Evolutionary conservation across 1,140 invertebrate species (phyloP), one percentile per base, ranked within the genome.

Genomic region (Triops longicaudatus): DNA sequence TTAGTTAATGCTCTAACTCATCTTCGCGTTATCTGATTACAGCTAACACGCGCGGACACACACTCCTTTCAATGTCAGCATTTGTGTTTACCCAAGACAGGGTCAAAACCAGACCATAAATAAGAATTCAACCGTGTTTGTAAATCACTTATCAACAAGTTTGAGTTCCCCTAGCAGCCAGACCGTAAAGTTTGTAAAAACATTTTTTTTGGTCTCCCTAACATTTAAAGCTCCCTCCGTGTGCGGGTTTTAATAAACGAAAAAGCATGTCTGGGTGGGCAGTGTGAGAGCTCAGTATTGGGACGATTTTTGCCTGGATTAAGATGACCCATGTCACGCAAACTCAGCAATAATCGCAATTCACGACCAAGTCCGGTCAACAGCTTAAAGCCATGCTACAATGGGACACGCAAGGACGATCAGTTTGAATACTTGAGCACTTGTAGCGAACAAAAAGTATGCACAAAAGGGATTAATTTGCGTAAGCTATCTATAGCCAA

Each of bases 71-170:
- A 63, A 63, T 22, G 50, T 22, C 50, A n/a, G 22, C 22, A 5
- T 17, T n/a, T 63, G 50, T 63, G 50, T 63, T 63, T 63, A 63
- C 50, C 17, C 17, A 63, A 1, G 22, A 17, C 14, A 22, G 50
- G 50, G 50, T 17, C 50, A 63, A 63, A n/a, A n/a, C 50, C 50
- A 17, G 14, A 63, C 14, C 50, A 63, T 63, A 63, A 63, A 63
- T 63, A 63, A 63, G 50, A 63, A 63, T 63, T 17, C 10, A 63
- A 63, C 6, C 50, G 17, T 63, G 50, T 63, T 63, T 63, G 50
- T 63, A 63, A 63, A 63, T 17, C 50, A 63, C 50, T 63, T 63
- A 6, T 63, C 50, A 63, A 63, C 50, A 63, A 63, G 50, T 63
- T 63, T n/a, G 9, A 2, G 14, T 5, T 22, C 14, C 50, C 50